These are phyloP conservation scores for Macroglossus sobrinus DNA, from an alignment of 2,113 vertebrate genomes.

Conservation along the genomic window DNA sequence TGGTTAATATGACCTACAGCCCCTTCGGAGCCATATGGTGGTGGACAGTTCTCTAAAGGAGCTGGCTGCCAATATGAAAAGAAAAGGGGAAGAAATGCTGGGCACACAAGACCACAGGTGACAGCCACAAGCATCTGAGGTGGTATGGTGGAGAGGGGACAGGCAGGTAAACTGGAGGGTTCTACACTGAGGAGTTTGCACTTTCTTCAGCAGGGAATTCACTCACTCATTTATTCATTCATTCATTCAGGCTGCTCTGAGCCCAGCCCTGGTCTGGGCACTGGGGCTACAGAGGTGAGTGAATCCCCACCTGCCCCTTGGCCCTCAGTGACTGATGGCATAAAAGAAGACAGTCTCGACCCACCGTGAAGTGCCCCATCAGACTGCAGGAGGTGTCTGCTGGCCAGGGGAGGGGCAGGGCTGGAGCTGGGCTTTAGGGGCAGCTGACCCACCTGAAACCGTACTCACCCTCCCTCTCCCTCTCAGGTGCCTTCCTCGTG, in stretches of 20 bases:
- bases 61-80: neutral
- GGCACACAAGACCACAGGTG: neutral
- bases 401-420: rapidly evolving
- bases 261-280: neutral
- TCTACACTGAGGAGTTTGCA: neutral
- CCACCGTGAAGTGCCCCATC: neutral
- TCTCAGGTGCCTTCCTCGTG: conserved; percentile 84
- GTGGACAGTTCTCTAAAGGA: conserved; percentile 12
- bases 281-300: neutral
- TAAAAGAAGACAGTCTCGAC: neutral
- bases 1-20: neutral
- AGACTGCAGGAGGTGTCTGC: neutral
- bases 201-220: neutral
- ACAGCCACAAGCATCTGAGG: neutral
- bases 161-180: neutral
- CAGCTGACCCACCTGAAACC: neutral
- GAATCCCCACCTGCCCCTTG: neutral
- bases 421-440: neutral
- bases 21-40: neutral
- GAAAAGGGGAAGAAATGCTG: neutral
- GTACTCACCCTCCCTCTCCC: neutral
- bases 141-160: rapidly evolving
- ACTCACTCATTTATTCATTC: neutral
- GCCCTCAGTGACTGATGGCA: neutral
- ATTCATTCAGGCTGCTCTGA: neutral